A percentile compares a stretch with the other conserved stretches of the same genome.
Conservation (phyloP, 2,888 invertebrate genomes). For the Lapara coniferarum region DNA sequence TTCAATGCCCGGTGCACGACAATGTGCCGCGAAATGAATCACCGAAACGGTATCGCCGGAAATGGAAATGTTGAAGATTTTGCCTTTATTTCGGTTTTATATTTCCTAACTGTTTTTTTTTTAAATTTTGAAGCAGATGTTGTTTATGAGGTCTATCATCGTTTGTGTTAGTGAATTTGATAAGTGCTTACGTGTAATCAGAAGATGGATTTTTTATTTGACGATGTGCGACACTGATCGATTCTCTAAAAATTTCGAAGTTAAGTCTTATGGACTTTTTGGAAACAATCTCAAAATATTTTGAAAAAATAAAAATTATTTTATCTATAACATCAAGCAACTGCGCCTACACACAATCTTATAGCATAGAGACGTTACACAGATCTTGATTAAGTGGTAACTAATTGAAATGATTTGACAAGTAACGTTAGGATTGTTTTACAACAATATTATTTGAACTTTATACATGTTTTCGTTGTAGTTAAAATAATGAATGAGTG, state of each 20-base stretch:
- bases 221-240: no score
- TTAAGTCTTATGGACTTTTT: no score
- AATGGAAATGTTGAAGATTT: background rate
- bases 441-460: conserved; percentile 4
- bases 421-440: background rate
- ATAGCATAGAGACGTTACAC: no score
- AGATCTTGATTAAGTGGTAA: background rate
- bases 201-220: no score
- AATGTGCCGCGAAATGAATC: conserved; percentile 19
- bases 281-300: no score
- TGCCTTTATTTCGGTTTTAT: background rate
- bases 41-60: conserved; percentile 16
- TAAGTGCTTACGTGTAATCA: no score
- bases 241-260: no score
- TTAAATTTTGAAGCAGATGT: no score
- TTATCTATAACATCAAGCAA: no score
- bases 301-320: no score
- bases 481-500: conserved; percentile 11
- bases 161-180: background rate
- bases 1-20: conserved; percentile 6
- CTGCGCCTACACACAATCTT: no score
- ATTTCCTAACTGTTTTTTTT: background rate
- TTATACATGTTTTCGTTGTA: background rate
- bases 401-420: background rate
- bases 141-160: background rate